Conservation (phyloP, 2,888 invertebrate genomes). For the Phalera bucephala region DNA sequence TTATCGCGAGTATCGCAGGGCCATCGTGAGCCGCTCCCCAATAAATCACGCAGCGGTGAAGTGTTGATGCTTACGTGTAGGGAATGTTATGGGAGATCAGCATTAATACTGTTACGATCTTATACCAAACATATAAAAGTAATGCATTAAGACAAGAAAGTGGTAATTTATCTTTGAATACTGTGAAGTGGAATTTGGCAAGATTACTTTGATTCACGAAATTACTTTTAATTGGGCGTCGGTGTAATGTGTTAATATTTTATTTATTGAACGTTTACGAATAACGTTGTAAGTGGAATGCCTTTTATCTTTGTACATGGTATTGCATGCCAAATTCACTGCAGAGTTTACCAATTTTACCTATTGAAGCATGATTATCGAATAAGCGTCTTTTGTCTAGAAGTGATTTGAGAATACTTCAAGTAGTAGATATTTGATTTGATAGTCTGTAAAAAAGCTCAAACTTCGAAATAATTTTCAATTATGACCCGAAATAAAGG, state of each 20-base stretch:
- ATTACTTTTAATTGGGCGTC: not conserved
- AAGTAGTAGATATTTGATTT: too few relatives aligned
- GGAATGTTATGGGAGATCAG: constrained; percentile 37
- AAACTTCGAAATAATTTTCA: too few relatives aligned
- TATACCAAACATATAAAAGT: constrained; percentile 12
- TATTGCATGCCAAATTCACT: too few relatives aligned
- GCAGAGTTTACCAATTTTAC: too few relatives aligned
- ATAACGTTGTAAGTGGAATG: not conserved
- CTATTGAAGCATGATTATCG: too few relatives aligned
- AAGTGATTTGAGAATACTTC: too few relatives aligned
- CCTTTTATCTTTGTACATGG: too few relatives aligned
- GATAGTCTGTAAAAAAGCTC: too few relatives aligned
- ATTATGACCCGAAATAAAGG: too few relatives aligned
- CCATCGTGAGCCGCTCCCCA: constrained; percentile 44
- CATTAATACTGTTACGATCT: constrained; percentile 21
- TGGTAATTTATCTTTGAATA: constrained; percentile 18
- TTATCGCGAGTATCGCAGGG: constrained; percentile 55
- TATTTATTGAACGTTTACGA: not conserved
- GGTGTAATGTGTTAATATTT: not conserved
- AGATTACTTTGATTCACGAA: not conserved
- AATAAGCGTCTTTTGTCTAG: too few relatives aligned
- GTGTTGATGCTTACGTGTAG: constrained; percentile 38
- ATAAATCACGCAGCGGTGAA: constrained; percentile 42
- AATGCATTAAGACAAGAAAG: constrained; percentile 26
- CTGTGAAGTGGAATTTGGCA: not conserved